These are phyloP conservation scores for Lytechinus pictus DNA, from an alignment of 35 echinoderm and acorn worm genomes.

Conservation along the genomic window DNA sequence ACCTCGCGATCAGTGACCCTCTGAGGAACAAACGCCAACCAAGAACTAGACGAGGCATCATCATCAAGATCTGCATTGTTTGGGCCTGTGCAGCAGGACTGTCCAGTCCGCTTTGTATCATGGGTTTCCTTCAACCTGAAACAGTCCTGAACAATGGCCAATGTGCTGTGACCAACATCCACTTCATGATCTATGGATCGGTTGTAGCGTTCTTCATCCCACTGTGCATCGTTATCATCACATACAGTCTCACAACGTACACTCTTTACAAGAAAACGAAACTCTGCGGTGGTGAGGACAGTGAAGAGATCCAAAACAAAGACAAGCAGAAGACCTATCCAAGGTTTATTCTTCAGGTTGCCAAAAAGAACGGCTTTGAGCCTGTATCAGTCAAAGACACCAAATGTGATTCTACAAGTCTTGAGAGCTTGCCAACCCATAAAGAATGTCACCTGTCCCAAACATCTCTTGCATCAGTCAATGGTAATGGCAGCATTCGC, in stretches of 20 bases:
- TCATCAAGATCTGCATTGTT: constrained; percentile 68
- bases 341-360: neutral
- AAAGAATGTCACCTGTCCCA: neutral
- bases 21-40: constrained; percentile 50
- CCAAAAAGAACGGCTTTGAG: constrained; percentile 17
- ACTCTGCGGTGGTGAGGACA: neutral
- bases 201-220: constrained; percentile 83
- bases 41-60: constrained; percentile 39
- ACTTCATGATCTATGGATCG: constrained; percentile 85
- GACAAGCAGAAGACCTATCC: constrained; percentile 37
- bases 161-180: constrained; percentile 67
- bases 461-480: neutral
- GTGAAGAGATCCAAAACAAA: neutral
- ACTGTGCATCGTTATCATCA: constrained; percentile 67
- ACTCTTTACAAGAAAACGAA: constrained; percentile 66
- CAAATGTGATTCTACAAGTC: neutral
- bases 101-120: constrained; percentile 76
- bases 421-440: neutral
- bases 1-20: constrained; percentile 79
- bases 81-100: constrained; percentile 70
- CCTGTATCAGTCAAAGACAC: constrained; percentile 20
- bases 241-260: constrained; percentile 66
- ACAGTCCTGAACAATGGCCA: constrained; percentile 59
- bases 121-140: constrained; percentile 48
- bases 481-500: neutral